Evolutionary conservation across 2,888 invertebrate species (phyloP), one percentile per base, ranked within the genome.

Genomic region (Perithous albicinctus): DNA sequence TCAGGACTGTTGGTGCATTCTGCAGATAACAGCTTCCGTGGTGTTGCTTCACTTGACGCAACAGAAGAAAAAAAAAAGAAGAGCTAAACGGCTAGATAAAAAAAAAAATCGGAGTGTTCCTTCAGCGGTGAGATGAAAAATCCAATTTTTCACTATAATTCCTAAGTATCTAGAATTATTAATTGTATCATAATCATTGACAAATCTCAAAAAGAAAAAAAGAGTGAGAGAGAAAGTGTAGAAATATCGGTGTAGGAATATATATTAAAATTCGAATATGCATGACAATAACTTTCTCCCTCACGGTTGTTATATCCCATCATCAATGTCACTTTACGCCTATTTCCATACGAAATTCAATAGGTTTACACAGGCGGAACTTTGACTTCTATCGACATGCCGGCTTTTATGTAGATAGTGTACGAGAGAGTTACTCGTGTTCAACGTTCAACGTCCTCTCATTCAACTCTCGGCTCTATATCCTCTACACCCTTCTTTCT

Each of bases 361-460:
- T 46, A 10, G 41, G 10, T 26, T 64, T 43, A 15, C 46, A 15
- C 61, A 18, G 10, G 20, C 3, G 32, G n/a, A n/a, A n/a, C n/a
- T 8, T 18, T 35, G 15, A 29, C 5, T 5, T 7, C 35, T 61
- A 61, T 41, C 18, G 35, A 15, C 10, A 10, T 15, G 32, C 10
- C 20, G 20, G 5, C 12, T 32, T 32, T 32, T 32, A 29, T 29
- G 59, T 59, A 35, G n/a, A 32, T 54, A 10, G n/a, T n/a, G n/a
- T n/a, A 23, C 20, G 8, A 5, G 48, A 4, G n/a, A n/a, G 32
- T 54, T 32, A 2, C n/a, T 38, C 20, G 51, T 41, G 64, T n/a
- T n/a, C n/a, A n/a, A n/a, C 63, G 56, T 56, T 26, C 74, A 43
- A 64, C 46, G 63, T 41, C 41, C 54, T 51, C 63, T 73, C 48